Percentiles rank a stretch among this genome's conserved stretches.
Conservation (phyloP, 2,888 invertebrate species). For the Nycteola revayana region DNA sequence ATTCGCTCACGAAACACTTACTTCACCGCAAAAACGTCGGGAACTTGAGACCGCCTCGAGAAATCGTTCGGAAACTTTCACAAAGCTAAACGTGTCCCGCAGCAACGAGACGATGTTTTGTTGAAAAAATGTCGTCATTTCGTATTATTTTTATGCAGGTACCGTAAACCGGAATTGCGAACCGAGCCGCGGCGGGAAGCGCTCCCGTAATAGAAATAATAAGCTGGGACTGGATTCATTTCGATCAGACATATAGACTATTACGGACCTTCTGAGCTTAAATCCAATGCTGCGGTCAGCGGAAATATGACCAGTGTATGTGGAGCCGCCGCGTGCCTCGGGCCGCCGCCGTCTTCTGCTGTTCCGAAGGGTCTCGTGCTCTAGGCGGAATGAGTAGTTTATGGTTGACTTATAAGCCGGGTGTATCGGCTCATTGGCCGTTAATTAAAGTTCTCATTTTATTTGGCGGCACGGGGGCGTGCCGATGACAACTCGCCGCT, state of each 20-base stretch:
- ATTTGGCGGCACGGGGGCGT: conserved; percentile 13
- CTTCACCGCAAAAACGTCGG: too few species aligned
- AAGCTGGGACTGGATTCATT: background rate
- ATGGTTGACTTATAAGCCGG: conserved; percentile 18
- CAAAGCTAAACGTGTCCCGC: too few species aligned
- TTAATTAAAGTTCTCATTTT: conserved; percentile 34
- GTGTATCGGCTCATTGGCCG: conserved; percentile 28
- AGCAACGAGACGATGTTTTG: background rate
- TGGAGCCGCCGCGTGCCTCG: background rate
- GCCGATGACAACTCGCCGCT: conserved; percentile 23
- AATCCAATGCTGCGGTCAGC: conserved; percentile 19
- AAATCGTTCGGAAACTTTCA: too few species aligned
- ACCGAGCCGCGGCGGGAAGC: too few species aligned
- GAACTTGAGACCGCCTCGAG: too few species aligned
- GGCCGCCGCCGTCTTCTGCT: background rate
- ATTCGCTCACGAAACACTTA: conserved; percentile 9
- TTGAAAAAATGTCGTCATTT: background rate
- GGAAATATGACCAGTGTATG: conserved; percentile 12
- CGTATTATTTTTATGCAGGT: background rate
- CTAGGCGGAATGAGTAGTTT: conserved; percentile 7
- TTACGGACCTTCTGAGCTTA: conserved; percentile 11
- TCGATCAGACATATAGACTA: conserved; percentile 8
- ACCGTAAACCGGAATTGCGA: background rate
- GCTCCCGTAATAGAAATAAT: background rate
- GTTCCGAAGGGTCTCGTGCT: conserved; percentile 1